Percentiles rank a stretch among this genome's conserved stretches.
Conservation (phyloP, 2,888 invertebrate genomes). For the Melinaea menophilus region DNA sequence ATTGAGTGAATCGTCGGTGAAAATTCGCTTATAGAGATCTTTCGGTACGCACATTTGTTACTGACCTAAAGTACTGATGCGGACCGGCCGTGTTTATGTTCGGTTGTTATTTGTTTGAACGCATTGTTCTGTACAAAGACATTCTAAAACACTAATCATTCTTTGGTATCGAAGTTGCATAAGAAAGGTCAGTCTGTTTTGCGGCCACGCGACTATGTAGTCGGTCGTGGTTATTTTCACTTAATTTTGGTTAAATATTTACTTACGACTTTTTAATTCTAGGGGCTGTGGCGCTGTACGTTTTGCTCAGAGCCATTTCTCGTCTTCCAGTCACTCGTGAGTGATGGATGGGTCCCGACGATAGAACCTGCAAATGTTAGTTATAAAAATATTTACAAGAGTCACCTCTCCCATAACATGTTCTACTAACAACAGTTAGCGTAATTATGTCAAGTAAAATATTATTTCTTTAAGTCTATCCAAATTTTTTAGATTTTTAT, state of each 20-base stretch:
- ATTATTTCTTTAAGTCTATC: no score
- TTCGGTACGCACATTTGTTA: slow-evolving; percentile 32
- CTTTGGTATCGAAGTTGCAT: not conserved
- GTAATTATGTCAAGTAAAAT: no score
- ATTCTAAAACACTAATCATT: not conserved
- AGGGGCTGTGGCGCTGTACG: slow-evolving; percentile 89
- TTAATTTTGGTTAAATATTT: not conserved
- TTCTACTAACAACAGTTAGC: not conserved
- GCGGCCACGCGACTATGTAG: not conserved
- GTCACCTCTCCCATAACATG: not conserved
- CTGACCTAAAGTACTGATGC: slow-evolving; percentile 3
- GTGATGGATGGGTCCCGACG: slow-evolving; percentile 73
- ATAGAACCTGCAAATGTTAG: slow-evolving; percentile 52
- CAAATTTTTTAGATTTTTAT: no score
- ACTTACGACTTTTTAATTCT: slow-evolving; percentile 90
- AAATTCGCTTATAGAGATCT: slow-evolving; percentile 19
- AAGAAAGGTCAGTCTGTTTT: not conserved
- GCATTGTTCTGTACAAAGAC: not conserved
- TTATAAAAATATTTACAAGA: no score
- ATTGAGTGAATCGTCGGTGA: slow-evolving; percentile 20
- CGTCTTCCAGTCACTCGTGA: slow-evolving; percentile 80
- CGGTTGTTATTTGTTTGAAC: slow-evolving; percentile 17
- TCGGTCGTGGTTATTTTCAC: not conserved
- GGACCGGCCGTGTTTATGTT: slow-evolving; percentile 7
- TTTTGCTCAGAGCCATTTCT: slow-evolving; percentile 78